Conservation (phyloP, 2,113 vertebrate species). For the Rhizomys pruinosus region DNA sequence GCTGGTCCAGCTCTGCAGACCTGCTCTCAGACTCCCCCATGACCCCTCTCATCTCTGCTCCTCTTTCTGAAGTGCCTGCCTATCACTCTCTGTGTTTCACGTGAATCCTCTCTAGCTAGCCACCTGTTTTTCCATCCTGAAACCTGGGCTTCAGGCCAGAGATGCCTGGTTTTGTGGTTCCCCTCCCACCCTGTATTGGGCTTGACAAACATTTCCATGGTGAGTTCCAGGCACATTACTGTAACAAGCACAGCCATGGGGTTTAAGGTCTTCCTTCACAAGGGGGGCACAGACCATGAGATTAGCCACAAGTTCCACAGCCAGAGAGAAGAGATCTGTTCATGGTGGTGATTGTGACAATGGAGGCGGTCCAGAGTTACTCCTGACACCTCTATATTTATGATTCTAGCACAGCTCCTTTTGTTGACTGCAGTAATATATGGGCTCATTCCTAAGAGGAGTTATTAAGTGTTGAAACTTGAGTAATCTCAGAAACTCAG, state of each 20-base stretch:
- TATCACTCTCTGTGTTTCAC: not conserved
- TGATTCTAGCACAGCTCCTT: not conserved
- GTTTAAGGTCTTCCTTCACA: not conserved
- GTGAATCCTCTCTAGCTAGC: fast-evolving
- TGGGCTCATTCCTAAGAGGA: not conserved
- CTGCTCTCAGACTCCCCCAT: not conserved
- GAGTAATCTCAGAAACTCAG: not conserved
- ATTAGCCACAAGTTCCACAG: fast-evolving
- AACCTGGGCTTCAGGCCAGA: not conserved
- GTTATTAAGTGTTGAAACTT: no score
- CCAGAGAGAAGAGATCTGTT: not conserved
- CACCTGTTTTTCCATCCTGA: not conserved
- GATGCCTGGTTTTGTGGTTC: not conserved
- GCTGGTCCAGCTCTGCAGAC: not conserved
- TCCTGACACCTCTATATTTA: fast-evolving
- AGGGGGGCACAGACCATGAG: not conserved
- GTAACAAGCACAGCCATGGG: no score
- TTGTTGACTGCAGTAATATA: fast-evolving
- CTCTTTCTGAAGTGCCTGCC: not conserved
- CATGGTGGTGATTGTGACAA: not conserved
- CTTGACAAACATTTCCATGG: not conserved
- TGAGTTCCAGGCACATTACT: not conserved
- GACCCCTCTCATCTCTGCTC: not conserved
- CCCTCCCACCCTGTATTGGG: fast-evolving
- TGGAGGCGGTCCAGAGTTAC: fast-evolving